A percentile compares a stretch with the other conserved stretches of the same genome.
phyloP scores from a whole-genome alignment of 2,113 vertebrate genomes.

The Clinocottus analis region DNA sequence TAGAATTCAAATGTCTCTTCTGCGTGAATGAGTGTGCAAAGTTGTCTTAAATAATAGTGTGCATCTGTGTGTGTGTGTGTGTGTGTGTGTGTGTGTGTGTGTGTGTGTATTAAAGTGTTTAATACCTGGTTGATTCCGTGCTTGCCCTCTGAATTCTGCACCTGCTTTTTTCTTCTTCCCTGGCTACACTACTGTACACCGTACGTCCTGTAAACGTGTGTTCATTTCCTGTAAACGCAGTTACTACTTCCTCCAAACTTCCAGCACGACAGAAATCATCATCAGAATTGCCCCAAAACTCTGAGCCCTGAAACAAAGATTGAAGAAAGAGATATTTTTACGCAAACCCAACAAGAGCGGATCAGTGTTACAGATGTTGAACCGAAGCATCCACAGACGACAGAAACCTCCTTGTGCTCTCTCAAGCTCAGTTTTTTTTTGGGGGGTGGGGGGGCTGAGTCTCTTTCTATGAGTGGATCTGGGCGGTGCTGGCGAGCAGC shows the following conservation, averaged over 20 bases:
- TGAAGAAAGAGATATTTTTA: constrained; percentile 21
- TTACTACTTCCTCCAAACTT: constrained; percentile 14
- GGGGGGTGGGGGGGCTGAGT: background rate
- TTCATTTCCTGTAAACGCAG: constrained; percentile 66
- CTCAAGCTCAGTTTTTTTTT: background rate
- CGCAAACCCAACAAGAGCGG: background rate
- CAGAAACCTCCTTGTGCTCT: constrained; percentile 9
- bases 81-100: constrained; percentile 1
- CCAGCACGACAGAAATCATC: constrained; percentile 21
- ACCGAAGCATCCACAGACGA: constrained; percentile 17
- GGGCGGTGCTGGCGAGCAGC: constrained; percentile 92
- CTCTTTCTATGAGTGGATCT: constrained; percentile 87
- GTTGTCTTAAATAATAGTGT: constrained; percentile 31
- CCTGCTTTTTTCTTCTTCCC: constrained; percentile 34
- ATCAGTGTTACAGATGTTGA: constrained; percentile 34
- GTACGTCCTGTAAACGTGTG: constrained; percentile 72
- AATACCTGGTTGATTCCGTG: constrained; percentile 78
- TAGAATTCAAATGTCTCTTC: constrained; percentile 49
- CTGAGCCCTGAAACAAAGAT: constrained; percentile 47
- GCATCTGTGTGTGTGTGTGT: constrained; percentile 8
- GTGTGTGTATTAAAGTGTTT: constrained; percentile 55
- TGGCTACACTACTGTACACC: constrained; percentile 46
- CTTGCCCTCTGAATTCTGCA: constrained; percentile 55
- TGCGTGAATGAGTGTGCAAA: constrained; percentile 60
- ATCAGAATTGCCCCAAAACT: constrained; percentile 13